These are phyloP conservation scores for Lissonota sp. DNA, from an alignment of 2,888 invertebrate genomes.

Conservation along the genomic window DNA sequence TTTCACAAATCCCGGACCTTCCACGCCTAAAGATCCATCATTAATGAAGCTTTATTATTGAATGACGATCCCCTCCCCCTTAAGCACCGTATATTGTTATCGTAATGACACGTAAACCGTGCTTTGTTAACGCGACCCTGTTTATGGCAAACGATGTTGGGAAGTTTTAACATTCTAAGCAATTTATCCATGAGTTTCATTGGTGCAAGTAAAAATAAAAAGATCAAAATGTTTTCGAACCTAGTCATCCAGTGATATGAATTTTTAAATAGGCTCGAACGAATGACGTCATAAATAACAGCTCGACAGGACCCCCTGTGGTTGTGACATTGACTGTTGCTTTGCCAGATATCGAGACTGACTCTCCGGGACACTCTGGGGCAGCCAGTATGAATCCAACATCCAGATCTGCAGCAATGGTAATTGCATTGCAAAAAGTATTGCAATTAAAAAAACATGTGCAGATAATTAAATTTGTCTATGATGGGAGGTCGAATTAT, in stretches of 20 bases:
- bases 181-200: no score
- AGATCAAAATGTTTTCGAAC: not conserved
- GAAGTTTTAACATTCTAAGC: no score
- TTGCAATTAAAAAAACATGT: not conserved
- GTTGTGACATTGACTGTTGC: slow-evolving; percentile 72
- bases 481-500: no score
- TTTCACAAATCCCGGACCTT: not conserved
- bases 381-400: slow-evolving; percentile 64
- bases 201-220: no score
- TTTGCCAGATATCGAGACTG: slow-evolving; percentile 68
- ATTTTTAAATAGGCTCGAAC: slow-evolving; percentile 68
- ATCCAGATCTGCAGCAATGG: slow-evolving; percentile 51
- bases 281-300: slow-evolving; percentile 66
- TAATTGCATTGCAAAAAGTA: slow-evolving; percentile 27
- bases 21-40: slow-evolving; percentile 35
- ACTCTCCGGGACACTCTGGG: slow-evolving; percentile 70
- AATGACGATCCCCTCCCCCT: not conserved
- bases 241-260: slow-evolving; percentile 14
- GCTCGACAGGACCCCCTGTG: slow-evolving; percentile 65
- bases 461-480: no score
- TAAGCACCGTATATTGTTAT: slow-evolving; percentile 9
- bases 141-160: no score
- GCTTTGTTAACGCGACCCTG: not conserved
- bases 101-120: slow-evolving; percentile 18
- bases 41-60: slow-evolving; percentile 36